Evolutionary conservation across 1,140 invertebrate genomes (phyloP).

Genomic region (Anthonomus grandis): DNA sequence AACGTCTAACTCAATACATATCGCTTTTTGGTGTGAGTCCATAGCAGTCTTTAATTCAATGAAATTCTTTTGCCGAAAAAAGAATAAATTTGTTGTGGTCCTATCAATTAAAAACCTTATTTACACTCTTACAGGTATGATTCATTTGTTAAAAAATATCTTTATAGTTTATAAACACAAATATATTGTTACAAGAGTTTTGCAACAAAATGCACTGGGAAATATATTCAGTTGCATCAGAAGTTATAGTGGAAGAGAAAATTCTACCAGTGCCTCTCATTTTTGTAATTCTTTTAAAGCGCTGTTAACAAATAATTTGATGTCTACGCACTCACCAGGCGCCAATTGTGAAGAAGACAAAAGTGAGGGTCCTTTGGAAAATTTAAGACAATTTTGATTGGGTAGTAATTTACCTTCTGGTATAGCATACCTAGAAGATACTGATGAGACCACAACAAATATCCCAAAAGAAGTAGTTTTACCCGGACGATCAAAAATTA

Average conservation of each 20-base stretch:
- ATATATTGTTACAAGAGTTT: slow-evolving; percentile 16
- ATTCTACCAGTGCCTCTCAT: slow-evolving; percentile 14
- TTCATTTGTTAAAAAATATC: slow-evolving; percentile 16
- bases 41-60: slow-evolving; percentile 25
- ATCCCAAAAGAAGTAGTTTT: too few relatives aligned
- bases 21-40: slow-evolving; percentile 9
- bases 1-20: slow-evolving; percentile 7
- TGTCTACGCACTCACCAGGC: slow-evolving; percentile 16
- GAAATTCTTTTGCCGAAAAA: slow-evolving; percentile 12
- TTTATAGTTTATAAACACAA: slow-evolving; percentile 4
- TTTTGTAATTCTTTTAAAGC: slow-evolving; percentile 26
- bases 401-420: too few relatives aligned
- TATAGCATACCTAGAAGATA: too few relatives aligned
- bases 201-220: slow-evolving; percentile 32
- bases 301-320: slow-evolving; percentile 19
- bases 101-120: slow-evolving; percentile 25
- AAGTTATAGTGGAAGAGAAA: slow-evolving; percentile 16
- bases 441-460: too few relatives aligned
- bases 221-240: slow-evolving; percentile 30
- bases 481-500: too few relatives aligned
- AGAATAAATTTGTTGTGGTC: slow-evolving; percentile 6
- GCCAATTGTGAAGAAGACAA: slow-evolving; percentile 26
- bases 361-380: not conserved
- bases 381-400: slow-evolving; percentile 1
- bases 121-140: slow-evolving; percentile 22